phyloP scores from a whole-genome alignment of 1,140 invertebrate species.

The Platorchestia sp. region DNA sequence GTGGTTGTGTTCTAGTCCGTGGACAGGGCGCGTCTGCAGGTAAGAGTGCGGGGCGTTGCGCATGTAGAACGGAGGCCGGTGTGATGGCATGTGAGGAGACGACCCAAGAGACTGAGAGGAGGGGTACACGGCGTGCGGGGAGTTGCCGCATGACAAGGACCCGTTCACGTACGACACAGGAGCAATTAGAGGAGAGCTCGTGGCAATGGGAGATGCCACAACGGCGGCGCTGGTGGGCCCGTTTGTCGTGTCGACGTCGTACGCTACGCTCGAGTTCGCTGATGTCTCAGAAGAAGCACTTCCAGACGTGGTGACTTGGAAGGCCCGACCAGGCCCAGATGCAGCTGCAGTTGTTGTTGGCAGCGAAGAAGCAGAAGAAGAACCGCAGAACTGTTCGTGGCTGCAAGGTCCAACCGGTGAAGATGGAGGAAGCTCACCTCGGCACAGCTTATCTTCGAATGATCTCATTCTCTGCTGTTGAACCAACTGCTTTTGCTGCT shows the following conservation, averaged over 20 bases:
- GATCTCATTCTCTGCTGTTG: slow-evolving; percentile 60
- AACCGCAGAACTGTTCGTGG: slow-evolving; percentile 56
- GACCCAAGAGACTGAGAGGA: slow-evolving; percentile 42
- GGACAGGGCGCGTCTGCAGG: not conserved
- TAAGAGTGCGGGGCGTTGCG: not conserved
- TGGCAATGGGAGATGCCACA: slow-evolving; percentile 5
- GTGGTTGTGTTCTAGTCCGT: not conserved
- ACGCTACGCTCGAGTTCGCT: not conserved
- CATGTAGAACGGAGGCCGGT: slow-evolving; percentile 2
- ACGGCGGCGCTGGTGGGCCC: not conserved
- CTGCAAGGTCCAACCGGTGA: slow-evolving; percentile 58
- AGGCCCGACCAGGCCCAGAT: not conserved
- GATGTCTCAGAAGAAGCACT: not conserved
- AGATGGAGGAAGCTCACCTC: slow-evolving; percentile 65
- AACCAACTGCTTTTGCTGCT: not conserved
- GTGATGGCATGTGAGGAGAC: slow-evolving; percentile 3
- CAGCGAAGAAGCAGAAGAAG: slow-evolving; percentile 58
- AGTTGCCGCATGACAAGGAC: slow-evolving; percentile 7
- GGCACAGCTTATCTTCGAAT: slow-evolving; percentile 64
- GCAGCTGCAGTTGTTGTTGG: not conserved
- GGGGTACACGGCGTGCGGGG: slow-evolving; percentile 2
- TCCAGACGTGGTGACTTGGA: not conserved
- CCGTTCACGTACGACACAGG: slow-evolving; percentile 21
- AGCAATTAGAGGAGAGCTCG: slow-evolving; percentile 26
- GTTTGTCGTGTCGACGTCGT: not conserved